A percentile compares a stretch with the other conserved stretches of the same genome.
These are phyloP conservation scores for Drosophila flavopinicola DNA, from an alignment of 2,888 invertebrate genomes.

Conservation along the genomic window DNA sequence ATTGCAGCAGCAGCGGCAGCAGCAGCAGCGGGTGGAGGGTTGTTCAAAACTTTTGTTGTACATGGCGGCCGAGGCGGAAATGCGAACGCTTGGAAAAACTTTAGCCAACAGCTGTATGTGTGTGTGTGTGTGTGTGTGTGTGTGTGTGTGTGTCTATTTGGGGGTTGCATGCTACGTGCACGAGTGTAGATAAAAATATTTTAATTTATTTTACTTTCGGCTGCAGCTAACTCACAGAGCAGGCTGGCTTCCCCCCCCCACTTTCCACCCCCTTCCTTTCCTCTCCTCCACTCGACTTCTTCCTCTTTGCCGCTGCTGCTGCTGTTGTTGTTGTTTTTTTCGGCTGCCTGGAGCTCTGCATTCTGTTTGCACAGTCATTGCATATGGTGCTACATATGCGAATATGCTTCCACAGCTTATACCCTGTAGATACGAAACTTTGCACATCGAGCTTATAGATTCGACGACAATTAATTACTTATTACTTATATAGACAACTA, in stretches of 20 bases:
- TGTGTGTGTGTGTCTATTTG: slow-evolving; percentile 16
- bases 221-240: slow-evolving; percentile 57
- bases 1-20: slow-evolving; percentile 34
- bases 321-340: background rate
- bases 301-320: no score
- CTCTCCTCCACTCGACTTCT: background rate
- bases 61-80: slow-evolving; percentile 44
- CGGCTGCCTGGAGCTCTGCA: slow-evolving; percentile 9
- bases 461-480: no score
- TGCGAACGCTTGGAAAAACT: slow-evolving; percentile 70
- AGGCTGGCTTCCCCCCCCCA: no score
- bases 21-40: background rate
- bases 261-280: no score
- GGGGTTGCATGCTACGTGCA: slow-evolving; percentile 73
- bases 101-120: slow-evolving; percentile 62
- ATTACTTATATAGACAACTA: no score
- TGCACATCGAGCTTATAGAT: no score
- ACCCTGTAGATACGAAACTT: slow-evolving; percentile 12
- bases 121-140: slow-evolving; percentile 32
- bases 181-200: slow-evolving; percentile 78
- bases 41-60: slow-evolving; percentile 50
- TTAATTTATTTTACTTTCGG: slow-evolving; percentile 76
- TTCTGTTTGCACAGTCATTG: slow-evolving; percentile 39
- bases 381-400: slow-evolving; percentile 46
- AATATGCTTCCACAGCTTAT: slow-evolving; percentile 20